Evolutionary conservation across 1,140 invertebrate genomes (phyloP), one percentile per base, ranked within the genome.

Genomic region (Telenomus remus): DNA sequence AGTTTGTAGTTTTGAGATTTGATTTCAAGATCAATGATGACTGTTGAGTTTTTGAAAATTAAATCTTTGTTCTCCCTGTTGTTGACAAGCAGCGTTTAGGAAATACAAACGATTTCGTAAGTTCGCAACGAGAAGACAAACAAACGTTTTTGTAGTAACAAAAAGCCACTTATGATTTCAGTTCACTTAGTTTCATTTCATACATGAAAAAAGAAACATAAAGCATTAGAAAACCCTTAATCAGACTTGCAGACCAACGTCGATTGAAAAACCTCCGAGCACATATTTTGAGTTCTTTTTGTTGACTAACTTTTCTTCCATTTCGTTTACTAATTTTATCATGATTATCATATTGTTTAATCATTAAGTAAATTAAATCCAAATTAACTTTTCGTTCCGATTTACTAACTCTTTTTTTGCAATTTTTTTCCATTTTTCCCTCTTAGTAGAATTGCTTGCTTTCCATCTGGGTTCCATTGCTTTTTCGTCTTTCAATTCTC

Each of bases 31-130:
- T n/a, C n/a, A n/a, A n/a, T n/a, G n/a, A n/a, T n/a, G n/a, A n/a
- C n/a, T n/a, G n/a, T n/a, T n/a, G n/a, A n/a, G n/a, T n/a, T n/a
- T n/a, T 27, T 27, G 19, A 27, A 1, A 44, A 60, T 61, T 55
- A 43, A 66, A 39, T 37, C 4, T 8, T n/a, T 63, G 7, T 66
- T 59, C n/a, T 69, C 56, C 83, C 60, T 82, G 80, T 78, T 86
- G 76, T 87, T 84, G 78, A 78, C 86, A 88, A 87, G 86, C 87
- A 88, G 87, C 87, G 81, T 86, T 85, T 85, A 82, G 87, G 86
- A 88, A 85, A 86, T 81, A 80, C 81, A 88, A 88, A 84, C 82
- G 85, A 84, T 87, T 86, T 88, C 86, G 87, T 87, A 88, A 88
- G 86, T 88, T 78, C 81, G 73, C 65, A 82, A 83, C 77, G 72